These are phyloP conservation scores for Tragelaphus scriptus DNA, from an alignment of 2,113 vertebrate genomes.

Conservation along the genomic window DNA sequence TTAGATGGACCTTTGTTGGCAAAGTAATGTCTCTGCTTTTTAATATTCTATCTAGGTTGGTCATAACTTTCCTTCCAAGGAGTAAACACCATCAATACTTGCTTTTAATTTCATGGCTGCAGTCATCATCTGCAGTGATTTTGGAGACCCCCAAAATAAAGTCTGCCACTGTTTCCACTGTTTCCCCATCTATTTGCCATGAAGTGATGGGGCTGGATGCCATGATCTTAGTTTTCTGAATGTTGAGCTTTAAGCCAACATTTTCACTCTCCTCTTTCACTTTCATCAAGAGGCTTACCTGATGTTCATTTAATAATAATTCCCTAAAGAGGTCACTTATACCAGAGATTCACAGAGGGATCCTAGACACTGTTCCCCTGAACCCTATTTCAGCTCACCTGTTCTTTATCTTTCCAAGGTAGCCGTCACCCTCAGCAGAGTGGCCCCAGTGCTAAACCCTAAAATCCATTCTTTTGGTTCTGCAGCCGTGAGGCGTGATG, in stretches of 20 bases:
- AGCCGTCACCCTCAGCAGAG: not conserved
- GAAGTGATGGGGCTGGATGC: not conserved
- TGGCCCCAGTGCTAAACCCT: too few relatives aligned
- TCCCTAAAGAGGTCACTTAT: not conserved
- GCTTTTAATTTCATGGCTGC: not conserved
- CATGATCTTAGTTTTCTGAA: not conserved
- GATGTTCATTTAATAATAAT: not conserved
- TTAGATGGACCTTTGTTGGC: not conserved
- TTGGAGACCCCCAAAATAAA: not conserved
- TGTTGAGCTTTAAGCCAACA: not conserved
- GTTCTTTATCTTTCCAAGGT: not conserved
- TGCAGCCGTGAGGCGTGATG: not conserved
- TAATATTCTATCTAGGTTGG: not conserved
- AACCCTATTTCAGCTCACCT: not conserved
- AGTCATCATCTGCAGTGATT: not conserved
- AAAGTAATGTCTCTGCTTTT: not conserved
- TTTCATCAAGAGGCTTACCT: not conserved
- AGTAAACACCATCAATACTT: not conserved
- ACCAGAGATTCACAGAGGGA: not conserved
- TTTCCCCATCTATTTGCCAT: not conserved
- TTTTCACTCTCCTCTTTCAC: not conserved
- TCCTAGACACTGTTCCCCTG: too few relatives aligned
- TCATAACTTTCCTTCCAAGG: not conserved
- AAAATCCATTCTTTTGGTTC: not conserved
- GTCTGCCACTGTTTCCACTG: not conserved